Conservation (phyloP, 2,888 invertebrate genomes). For the Drosophila cognata region DNA sequence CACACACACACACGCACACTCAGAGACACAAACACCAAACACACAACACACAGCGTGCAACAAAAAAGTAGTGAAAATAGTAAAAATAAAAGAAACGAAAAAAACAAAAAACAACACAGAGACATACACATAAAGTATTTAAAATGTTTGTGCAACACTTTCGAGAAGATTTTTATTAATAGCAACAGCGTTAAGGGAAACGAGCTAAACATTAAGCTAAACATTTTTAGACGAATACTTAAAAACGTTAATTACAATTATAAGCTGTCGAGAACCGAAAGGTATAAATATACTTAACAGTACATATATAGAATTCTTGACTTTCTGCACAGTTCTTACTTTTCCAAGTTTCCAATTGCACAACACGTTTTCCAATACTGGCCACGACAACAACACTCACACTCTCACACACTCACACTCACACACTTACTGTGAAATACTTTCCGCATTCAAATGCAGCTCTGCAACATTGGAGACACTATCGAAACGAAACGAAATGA, state of each 20-base stretch:
- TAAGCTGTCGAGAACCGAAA: conserved; percentile 41
- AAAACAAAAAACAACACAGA: conserved; percentile 26
- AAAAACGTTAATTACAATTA: conserved; percentile 44
- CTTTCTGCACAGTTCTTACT: conserved; percentile 73
- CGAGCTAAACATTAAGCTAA: conserved; percentile 52
- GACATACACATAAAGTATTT: conserved; percentile 51
- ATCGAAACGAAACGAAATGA: conserved; percentile 45
- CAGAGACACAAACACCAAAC: conserved; percentile 32
- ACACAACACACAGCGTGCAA: conserved; percentile 26
- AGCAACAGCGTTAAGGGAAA: conserved; percentile 29
- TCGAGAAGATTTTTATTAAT: conserved; percentile 51
- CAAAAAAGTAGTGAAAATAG: conserved; percentile 54
- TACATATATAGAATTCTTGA: conserved; percentile 38
- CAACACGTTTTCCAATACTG: conserved; percentile 58
- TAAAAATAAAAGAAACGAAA: conserved; percentile 12
- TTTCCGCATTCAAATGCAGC: conserved; percentile 47
- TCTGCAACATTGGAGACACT: conserved; percentile 57
- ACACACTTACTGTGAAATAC: conserved; percentile 35
- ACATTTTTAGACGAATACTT: conserved; percentile 43
- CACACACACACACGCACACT: conserved; percentile 19
- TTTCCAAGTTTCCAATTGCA: conserved; percentile 72
- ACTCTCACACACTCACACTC: conserved; percentile 11
- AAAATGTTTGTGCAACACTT: conserved; percentile 77
- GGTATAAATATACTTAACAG: conserved; percentile 31
- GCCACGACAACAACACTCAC: conserved; percentile 30